Evolutionary conservation across 2,797 vertebrate genomes (phyloP).

Genomic region (Sebastes alutus): DNA sequence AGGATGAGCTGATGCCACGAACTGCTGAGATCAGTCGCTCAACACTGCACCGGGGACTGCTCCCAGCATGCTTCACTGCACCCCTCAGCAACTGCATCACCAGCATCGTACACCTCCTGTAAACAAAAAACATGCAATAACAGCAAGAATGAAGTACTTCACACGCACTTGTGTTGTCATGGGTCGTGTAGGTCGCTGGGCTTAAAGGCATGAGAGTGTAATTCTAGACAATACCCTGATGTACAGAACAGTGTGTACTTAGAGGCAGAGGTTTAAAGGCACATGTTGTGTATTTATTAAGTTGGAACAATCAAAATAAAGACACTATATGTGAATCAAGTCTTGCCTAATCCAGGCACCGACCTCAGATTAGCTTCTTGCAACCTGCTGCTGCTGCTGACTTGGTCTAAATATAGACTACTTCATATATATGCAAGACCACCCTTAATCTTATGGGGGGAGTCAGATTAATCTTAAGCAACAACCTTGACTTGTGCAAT

Average conservation of each 20-base stretch:
- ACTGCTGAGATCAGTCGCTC: conserved; percentile 12
- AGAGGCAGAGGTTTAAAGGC: not conserved
- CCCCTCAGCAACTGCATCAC: conserved; percentile 23
- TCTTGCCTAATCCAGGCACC: not conserved
- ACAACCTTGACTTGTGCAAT: not conserved
- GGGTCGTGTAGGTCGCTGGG: not conserved
- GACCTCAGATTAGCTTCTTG: conserved; percentile 30
- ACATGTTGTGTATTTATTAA: not conserved
- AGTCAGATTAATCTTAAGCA: not conserved
- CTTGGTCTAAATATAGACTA: conserved; percentile 35
- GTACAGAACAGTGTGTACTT: not conserved
- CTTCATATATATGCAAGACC: conserved; percentile 24
- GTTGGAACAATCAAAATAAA: not conserved
- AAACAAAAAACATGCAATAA: not conserved
- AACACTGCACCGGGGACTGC: conserved; percentile 41
- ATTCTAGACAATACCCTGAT: not conserved
- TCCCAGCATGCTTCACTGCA: conserved; percentile 55
- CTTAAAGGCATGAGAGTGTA: not conserved
- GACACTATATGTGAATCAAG: not conserved
- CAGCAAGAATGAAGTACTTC: not conserved
- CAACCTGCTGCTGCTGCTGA: not conserved
- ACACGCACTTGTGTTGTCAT: not conserved
- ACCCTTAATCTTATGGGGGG: not conserved
- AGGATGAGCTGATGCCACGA: conserved; percentile 77
- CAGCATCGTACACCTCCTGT: conserved; percentile 15